Evolutionary conservation across 2,113 vertebrate species (phyloP).

Genomic region (Pteropus alecto): DNA sequence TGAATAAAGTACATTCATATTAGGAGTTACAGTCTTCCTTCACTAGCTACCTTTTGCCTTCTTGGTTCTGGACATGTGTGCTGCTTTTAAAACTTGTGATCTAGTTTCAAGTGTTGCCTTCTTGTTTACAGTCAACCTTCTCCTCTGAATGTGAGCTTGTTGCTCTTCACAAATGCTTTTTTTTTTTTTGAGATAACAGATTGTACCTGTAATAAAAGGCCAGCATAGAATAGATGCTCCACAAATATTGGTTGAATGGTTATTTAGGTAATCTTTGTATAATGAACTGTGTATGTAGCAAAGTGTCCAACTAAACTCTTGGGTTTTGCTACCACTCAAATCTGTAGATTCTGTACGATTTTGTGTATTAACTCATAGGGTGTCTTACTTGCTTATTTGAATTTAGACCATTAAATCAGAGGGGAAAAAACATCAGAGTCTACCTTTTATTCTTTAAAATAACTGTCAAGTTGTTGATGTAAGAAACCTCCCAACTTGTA

Average conservation of each 20-base stretch:
- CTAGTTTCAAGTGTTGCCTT: not conserved
- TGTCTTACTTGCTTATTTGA: slow-evolving; percentile 13
- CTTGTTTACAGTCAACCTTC: not conserved
- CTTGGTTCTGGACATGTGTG: not conserved
- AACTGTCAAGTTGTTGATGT: not conserved
- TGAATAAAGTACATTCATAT: too few species aligned
- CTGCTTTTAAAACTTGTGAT: not conserved
- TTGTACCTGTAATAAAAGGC: not conserved
- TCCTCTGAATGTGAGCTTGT: not conserved
- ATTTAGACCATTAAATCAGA: slow-evolving; percentile 17
- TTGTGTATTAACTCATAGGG: not conserved
- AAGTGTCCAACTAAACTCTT: not conserved
- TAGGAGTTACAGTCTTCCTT: not conserved
- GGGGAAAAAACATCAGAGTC: not conserved
- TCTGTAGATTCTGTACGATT: not conserved
- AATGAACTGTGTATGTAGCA: not conserved
- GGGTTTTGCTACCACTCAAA: not conserved
- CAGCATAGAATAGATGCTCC: not conserved
- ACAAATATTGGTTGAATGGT: not conserved
- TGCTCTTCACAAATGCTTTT: not conserved
- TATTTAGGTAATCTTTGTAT: slow-evolving; percentile 20
- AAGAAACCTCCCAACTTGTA: too few species aligned
- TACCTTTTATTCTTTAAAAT: slow-evolving; percentile 10
- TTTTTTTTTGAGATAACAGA: not conserved
- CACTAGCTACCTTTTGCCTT: not conserved